Conservation (phyloP, 2,888 invertebrate species). For the Andrena chrysosceles region DNA sequence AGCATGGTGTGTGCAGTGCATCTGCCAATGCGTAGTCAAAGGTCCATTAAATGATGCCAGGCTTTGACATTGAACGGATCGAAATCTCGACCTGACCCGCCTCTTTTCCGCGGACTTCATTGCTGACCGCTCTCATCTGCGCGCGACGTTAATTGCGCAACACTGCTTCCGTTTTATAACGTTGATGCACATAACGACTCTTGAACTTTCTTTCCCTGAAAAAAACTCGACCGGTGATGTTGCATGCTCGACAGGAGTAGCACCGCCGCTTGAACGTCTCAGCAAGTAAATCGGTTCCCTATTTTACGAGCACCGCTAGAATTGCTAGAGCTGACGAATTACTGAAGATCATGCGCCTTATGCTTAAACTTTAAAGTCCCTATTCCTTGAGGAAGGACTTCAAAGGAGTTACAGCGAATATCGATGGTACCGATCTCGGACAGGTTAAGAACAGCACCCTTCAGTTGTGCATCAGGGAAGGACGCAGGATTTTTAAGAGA, state of each 20-base stretch:
- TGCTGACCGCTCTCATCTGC: not conserved
- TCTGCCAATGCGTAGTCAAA: conserved; percentile 68
- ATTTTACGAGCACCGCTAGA: no score
- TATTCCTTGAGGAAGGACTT: no score
- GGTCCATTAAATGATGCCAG: conserved; percentile 39
- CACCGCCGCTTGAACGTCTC: no score
- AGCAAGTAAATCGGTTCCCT: no score
- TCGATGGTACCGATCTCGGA: not conserved
- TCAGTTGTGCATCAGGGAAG: conserved; percentile 35
- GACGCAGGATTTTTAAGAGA: conserved; percentile 56
- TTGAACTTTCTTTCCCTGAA: no score
- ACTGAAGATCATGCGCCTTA: no score
- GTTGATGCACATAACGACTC: no score
- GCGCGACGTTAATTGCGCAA: conserved; percentile 19
- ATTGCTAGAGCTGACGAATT: no score
- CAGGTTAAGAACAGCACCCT: conserved; percentile 56
- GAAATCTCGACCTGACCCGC: conserved; percentile 58
- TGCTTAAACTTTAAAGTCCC: no score
- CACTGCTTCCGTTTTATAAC: conserved; percentile 14
- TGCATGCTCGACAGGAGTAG: no score
- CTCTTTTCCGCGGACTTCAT: conserved; percentile 6
- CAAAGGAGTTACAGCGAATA: no score
- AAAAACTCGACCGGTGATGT: no score
- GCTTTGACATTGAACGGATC: conserved; percentile 71
- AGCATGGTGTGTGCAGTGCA: conserved; percentile 36